A percentile compares a stretch with the other conserved stretches of the same genome.
Conservation (phyloP, 2,888 invertebrate genomes). For the Dolichomitus sp. region DNA sequence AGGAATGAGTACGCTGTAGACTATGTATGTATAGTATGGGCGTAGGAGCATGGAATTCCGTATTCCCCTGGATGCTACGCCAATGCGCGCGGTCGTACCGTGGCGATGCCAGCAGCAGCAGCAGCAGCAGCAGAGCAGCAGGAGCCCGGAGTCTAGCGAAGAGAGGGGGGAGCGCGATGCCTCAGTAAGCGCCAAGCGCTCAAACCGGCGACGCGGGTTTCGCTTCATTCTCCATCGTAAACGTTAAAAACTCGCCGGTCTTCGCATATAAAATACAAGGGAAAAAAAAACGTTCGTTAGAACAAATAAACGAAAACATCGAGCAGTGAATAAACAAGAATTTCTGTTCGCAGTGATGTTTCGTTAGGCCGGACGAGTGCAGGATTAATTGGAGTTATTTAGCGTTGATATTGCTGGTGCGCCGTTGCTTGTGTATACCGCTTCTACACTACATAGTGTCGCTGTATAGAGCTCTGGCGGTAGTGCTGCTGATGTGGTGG, state of each 20-base stretch:
- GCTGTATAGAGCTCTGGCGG: background rate
- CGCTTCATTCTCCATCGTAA: slow-evolving; percentile 47
- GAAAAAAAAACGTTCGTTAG: background rate
- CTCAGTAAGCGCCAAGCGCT: slow-evolving; percentile 80
- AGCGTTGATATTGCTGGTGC: slow-evolving; percentile 44
- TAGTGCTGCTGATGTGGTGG: slow-evolving; percentile 1
- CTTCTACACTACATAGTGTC: background rate
- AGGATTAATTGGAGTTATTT: slow-evolving; percentile 62
- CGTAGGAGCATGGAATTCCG: slow-evolving; percentile 36
- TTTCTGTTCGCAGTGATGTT: slow-evolving; percentile 32
- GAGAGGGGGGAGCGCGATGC: slow-evolving; percentile 71
- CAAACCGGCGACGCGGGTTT: slow-evolving; percentile 72
- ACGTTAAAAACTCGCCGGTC: slow-evolving; percentile 45
- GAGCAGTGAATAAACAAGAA: slow-evolving; percentile 32
- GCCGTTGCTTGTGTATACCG: background rate
- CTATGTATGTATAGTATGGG: slow-evolving; percentile 16
- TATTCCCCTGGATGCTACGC: slow-evolving; percentile 52
- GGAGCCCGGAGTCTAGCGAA: slow-evolving; percentile 47
- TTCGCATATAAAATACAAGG: background rate
- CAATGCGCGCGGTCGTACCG: slow-evolving; percentile 57
- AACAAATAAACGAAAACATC: background rate
- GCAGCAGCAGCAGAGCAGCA: slow-evolving; percentile 54
- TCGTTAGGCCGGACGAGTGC: slow-evolving; percentile 52
- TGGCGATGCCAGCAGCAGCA: slow-evolving; percentile 20
- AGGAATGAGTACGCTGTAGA: slow-evolving; percentile 12